A percentile compares a stretch with the other conserved stretches of the same genome.
Conservation (phyloP, 2,797 vertebrate genomes). For the Gymnothorax javanicus region DNA sequence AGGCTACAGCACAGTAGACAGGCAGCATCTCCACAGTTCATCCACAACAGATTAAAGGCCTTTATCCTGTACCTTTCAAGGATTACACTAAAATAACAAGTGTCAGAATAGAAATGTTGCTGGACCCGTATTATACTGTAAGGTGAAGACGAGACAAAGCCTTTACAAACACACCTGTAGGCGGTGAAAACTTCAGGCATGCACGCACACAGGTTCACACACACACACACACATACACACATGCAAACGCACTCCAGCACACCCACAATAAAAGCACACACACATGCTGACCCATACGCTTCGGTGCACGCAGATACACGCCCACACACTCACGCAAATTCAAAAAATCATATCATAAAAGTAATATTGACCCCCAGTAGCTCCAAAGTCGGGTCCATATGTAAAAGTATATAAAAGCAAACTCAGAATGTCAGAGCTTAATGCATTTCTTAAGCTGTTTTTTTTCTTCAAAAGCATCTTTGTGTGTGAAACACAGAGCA, state of each 20-base stretch:
- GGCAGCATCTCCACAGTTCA: conserved; percentile 53
- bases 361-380: too few relatives aligned
- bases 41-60: conserved; percentile 59
- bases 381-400: too few relatives aligned
- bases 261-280: too few relatives aligned
- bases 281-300: too few relatives aligned
- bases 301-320: too few relatives aligned
- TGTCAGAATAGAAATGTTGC: conserved; percentile 60
- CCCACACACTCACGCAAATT: neutral
- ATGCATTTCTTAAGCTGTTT: neutral
- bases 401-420: neutral
- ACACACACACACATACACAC: too few relatives aligned
- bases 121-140: conserved; percentile 23
- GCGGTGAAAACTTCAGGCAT: neutral
- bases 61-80: conserved; percentile 51
- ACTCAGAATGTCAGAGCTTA: too few relatives aligned
- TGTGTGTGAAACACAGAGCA: neutral
- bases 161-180: neutral
- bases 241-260: too few relatives aligned
- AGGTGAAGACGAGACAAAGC: neutral
- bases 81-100: conserved; percentile 71
- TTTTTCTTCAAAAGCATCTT: neutral
- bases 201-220: too few relatives aligned
- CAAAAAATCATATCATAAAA: too few relatives aligned
- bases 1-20: conserved; percentile 55